Conservation (phyloP, 2,797 vertebrate genomes). For the Hippocampus kuda region DNA sequence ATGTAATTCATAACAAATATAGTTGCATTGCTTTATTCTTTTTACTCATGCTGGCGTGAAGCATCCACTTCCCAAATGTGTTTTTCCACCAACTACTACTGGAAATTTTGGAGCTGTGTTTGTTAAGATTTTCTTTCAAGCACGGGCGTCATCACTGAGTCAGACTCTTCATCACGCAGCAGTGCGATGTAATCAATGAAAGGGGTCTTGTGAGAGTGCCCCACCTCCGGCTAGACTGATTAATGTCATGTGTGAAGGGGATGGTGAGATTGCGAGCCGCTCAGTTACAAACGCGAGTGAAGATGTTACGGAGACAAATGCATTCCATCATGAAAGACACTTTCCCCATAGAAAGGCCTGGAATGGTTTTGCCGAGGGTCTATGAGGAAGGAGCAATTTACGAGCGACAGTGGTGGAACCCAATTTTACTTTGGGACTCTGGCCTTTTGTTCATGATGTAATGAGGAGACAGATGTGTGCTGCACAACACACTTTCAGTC, state of each 20-base stretch:
- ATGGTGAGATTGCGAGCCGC: background rate
- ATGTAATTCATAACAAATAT: background rate
- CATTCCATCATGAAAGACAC: background rate
- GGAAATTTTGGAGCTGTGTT: background rate
- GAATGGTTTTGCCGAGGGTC: background rate
- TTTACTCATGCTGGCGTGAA: background rate
- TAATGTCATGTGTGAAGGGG: background rate
- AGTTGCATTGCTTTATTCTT: background rate
- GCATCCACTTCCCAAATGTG: background rate
- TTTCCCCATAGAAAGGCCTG: background rate
- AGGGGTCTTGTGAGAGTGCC: slow-evolving; percentile 1
- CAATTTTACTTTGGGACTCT: background rate
- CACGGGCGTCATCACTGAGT: background rate
- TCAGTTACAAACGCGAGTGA: background rate
- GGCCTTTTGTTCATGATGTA: background rate
- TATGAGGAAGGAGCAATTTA: background rate
- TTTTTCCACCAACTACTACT: background rate
- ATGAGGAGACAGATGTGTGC: background rate
- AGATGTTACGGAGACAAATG: background rate
- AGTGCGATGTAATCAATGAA: slow-evolving; percentile 7
- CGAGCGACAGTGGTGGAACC: background rate
- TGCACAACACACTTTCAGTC: background rate
- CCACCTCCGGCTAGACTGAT: background rate
- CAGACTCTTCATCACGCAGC: slow-evolving; percentile 2
- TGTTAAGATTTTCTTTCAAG: background rate